Evolutionary conservation across 2,888 invertebrate genomes (phyloP), one percentile per base, ranked within the genome.

Genomic region (Pherbina coryleti): DNA sequence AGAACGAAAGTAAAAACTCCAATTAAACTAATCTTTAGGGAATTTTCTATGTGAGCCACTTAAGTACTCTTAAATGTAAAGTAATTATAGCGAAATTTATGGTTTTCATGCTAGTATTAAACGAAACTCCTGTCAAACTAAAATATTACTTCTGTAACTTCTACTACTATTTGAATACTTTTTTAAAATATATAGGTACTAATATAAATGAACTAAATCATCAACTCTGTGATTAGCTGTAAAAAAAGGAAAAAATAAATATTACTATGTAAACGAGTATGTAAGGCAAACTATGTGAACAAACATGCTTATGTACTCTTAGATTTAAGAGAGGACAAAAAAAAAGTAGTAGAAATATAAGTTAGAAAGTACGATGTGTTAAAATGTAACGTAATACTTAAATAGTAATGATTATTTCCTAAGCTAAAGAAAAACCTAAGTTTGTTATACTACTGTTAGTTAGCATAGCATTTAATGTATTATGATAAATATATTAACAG

Each of bases 181-280:
- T 34, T 31, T 44, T 60, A 28, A 70, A 31, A 31, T 64, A 49
- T 2, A 55, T 28, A 67, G 34, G 34, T 67, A 60, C 44, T 22
- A 73, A 70, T n/a, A 60, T 19, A 76, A 75, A 49, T 57, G 37
- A 66, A 82, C 79, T 82, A 82, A 83, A 86, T 87, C 86, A 86
- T 86, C 86, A 86, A 86, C 87, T 87, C 86, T 86, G 86, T 86
- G 87, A 86, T 86, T 86, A 86, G 87, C 83, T 86, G 84, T 86
- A 85, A 86, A 86, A 82, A 64, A 9, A 31, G 11, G 19, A 70
- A 60, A 55, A 5, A 60, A 77, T 25, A 75, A 51, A 73, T 22
- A 25, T 37, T 71, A 76, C 17, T 72, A 51, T 76, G 76, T 76
- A 71, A 64, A 71, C 70, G 51, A 34, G 53, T 76, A 51, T 76